Evolutionary conservation across 1,140 invertebrate genomes (phyloP).

Genomic region (Cylas formicarius): DNA sequence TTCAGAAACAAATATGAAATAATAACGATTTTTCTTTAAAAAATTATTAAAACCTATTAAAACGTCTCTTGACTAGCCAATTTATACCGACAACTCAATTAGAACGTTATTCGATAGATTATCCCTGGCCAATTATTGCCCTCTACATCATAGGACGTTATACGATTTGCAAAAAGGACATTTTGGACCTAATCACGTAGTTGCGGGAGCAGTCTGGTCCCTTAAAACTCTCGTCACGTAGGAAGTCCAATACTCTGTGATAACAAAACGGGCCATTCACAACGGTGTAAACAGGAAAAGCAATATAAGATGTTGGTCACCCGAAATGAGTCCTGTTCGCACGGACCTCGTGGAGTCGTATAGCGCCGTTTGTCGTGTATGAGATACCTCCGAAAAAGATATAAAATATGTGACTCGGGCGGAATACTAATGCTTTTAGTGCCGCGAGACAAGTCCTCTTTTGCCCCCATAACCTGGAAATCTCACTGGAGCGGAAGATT

Average conservation of each 20-base stretch:
- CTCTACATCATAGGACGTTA: too few species aligned
- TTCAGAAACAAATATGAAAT: too few species aligned
- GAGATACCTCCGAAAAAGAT: constrained; percentile 18
- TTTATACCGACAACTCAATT: too few species aligned
- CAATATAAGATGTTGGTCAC: constrained; percentile 13
- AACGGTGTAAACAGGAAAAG: constrained; percentile 16
- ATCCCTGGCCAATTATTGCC: too few species aligned
- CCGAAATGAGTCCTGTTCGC: constrained; percentile 3
- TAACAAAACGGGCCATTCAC: constrained; percentile 15
- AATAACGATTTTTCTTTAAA: too few species aligned
- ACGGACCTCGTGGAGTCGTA: constrained; percentile 6
- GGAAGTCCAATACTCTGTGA: constrained; percentile 8
- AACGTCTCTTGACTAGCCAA: too few species aligned
- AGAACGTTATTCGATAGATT: too few species aligned
- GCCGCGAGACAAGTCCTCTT: constrained; percentile 16
- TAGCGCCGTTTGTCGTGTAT: constrained; percentile 4
- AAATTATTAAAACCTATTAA: too few species aligned
- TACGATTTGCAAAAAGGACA: too few species aligned
- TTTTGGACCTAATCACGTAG: too few species aligned
- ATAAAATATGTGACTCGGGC: constrained; percentile 13
- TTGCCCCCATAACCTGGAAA: constrained; percentile 18
- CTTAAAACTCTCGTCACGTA: too few species aligned
- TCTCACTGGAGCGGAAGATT: constrained; percentile 17
- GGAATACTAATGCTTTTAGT: constrained; percentile 17
- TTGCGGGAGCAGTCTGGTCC: too few species aligned